Percentiles rank a stretch among this genome's conserved stretches.
These are phyloP conservation scores for Polypedilum vanderplanki DNA, from an alignment of 1,140 invertebrate species.

Conservation along the genomic window DNA sequence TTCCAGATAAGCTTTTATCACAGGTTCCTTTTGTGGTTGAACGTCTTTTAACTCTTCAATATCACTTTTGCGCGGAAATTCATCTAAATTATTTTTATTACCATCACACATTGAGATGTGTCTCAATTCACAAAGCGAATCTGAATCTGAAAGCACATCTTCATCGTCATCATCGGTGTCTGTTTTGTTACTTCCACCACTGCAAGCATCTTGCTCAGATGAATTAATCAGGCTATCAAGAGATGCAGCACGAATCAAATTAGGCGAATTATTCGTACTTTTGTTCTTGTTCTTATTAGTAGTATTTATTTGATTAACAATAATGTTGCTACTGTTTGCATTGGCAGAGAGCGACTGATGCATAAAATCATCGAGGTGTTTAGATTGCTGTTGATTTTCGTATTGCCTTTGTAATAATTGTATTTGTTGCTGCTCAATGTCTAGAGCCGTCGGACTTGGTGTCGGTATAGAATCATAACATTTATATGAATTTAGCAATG, in stretches of 20 bases:
- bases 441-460: slow-evolving; percentile 30
- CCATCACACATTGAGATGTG: slow-evolving; percentile 37
- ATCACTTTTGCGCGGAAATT: slow-evolving; percentile 41
- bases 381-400: not conserved
- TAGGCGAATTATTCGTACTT: too few relatives aligned
- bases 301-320: slow-evolving; percentile 32
- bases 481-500: slow-evolving; percentile 34
- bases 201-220: slow-evolving; percentile 43
- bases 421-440: slow-evolving; percentile 30
- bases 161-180: slow-evolving; percentile 48
- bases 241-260: slow-evolving; percentile 48
- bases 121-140: slow-evolving; percentile 39
- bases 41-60: slow-evolving; percentile 41
- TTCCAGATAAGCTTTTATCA: slow-evolving; percentile 31
- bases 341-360: slow-evolving; percentile 25
- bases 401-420: not conserved
- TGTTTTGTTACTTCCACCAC: slow-evolving; percentile 33
- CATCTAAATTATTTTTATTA: slow-evolving; percentile 21
- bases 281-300: slow-evolving; percentile 27
- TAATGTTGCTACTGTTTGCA: slow-evolving; percentile 29
- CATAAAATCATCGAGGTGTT: not conserved
- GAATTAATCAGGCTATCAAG: slow-evolving; percentile 59
- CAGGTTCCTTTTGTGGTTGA: slow-evolving; percentile 27
- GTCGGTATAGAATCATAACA: slow-evolving; percentile 33
- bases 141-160: slow-evolving; percentile 47